These are phyloP conservation scores for Schrankia costaestrigalis DNA, from an alignment of 2,888 invertebrate species.

Conservation along the genomic window DNA sequence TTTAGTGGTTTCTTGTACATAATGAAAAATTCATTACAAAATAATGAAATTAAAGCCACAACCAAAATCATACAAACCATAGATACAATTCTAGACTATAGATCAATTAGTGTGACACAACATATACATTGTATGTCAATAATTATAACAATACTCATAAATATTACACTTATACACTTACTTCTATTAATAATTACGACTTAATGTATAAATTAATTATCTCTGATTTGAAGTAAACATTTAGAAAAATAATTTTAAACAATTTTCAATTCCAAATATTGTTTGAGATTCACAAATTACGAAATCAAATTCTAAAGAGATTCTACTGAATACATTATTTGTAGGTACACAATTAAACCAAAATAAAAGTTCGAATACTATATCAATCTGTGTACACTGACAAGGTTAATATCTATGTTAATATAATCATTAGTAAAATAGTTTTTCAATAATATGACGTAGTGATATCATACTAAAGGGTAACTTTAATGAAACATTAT, in stretches of 20 bases:
- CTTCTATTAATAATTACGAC: constrained; percentile 34
- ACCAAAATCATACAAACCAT: constrained; percentile 41
- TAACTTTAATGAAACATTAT: constrained; percentile 55
- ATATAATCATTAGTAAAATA: constrained; percentile 58
- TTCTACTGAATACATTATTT: no score
- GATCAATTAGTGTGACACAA: constrained; percentile 10
- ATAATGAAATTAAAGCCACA: constrained; percentile 53
- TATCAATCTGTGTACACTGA: constrained; percentile 21
- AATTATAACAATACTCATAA: constrained; percentile 16
- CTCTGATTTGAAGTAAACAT: constrained; percentile 47
- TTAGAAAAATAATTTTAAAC: constrained; percentile 64
- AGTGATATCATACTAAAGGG: constrained; percentile 45
- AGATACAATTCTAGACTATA: constrained; percentile 13
- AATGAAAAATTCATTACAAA: constrained; percentile 10
- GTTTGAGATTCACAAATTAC: constrained; percentile 38
- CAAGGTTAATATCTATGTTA: constrained; percentile 26
- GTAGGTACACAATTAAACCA: no score
- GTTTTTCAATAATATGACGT: constrained; percentile 47
- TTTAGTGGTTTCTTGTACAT: neutral
- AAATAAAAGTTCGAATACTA: constrained; percentile 22
- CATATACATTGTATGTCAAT: constrained; percentile 10
- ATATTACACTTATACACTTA: constrained; percentile 31
- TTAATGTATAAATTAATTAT: constrained; percentile 38
- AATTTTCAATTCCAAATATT: constrained; percentile 67
- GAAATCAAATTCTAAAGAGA: constrained; percentile 35